phyloP scores from a whole-genome alignment of 2,888 invertebrate genomes.

The Heliconius ethilla region DNA sequence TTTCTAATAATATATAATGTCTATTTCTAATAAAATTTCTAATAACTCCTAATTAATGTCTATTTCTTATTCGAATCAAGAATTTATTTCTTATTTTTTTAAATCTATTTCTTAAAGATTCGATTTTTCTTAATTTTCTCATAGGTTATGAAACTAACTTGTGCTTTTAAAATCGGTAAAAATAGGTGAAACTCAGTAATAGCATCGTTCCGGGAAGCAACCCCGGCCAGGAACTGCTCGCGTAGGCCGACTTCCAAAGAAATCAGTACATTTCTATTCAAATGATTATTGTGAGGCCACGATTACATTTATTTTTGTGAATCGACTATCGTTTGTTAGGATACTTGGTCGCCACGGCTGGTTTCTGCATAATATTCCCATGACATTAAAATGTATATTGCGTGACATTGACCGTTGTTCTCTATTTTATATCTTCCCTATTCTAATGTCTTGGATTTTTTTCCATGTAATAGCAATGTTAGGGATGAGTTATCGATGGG shows the following conservation, averaged over 20 bases:
- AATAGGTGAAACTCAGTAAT: conserved; percentile 12
- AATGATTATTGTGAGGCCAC: conserved; percentile 77
- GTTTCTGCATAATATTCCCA: conserved; percentile 56
- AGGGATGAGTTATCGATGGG: conserved; percentile 8
- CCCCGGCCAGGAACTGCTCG: conserved; percentile 36
- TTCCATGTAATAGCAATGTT: conserved; percentile 8
- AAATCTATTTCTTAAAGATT: no score
- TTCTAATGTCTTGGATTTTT: background rate
- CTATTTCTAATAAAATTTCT: no score
- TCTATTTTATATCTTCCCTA: conserved; percentile 25
- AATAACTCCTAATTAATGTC: no score
- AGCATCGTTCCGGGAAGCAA: conserved; percentile 13
- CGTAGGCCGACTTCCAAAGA: conserved; percentile 48
- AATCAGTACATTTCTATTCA: conserved; percentile 80
- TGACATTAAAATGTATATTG: conserved; percentile 41
- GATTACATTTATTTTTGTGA: conserved; percentile 76
- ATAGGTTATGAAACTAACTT: background rate
- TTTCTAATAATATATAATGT: no score
- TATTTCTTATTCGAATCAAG: no score
- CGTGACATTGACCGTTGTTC: conserved; percentile 41
- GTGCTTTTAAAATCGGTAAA: background rate
- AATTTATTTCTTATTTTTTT: no score
- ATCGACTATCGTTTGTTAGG: conserved; percentile 55
- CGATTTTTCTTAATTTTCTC: no score
- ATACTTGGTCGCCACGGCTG: conserved; percentile 49